Evolutionary conservation across 2,888 invertebrate species (phyloP).

Genomic region (Eupithecia insigniata): DNA sequence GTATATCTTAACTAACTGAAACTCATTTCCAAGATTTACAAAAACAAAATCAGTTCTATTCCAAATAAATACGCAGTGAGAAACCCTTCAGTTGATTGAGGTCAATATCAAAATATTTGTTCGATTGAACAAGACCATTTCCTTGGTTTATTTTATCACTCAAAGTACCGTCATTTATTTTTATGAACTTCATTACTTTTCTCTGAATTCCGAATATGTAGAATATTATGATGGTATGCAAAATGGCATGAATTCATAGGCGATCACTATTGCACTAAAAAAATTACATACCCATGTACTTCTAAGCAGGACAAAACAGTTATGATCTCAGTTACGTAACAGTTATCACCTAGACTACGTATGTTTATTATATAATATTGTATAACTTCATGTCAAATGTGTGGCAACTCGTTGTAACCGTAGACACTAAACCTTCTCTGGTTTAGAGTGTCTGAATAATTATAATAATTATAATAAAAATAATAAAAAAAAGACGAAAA

Average conservation of each 20-base stretch:
- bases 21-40: neutral
- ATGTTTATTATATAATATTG: no score
- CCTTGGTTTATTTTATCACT: conserved; percentile 12
- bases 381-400: no score
- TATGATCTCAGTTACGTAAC: no score
- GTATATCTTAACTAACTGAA: neutral
- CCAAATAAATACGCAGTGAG: neutral
- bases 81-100: conserved; percentile 17
- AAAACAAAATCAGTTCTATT: neutral
- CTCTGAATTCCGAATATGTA: conserved; percentile 1
- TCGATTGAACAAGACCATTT: conserved; percentile 8
- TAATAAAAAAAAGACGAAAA: no score
- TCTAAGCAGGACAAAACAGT: no score
- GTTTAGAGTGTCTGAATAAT: no score
- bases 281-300: no score
- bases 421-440: no score
- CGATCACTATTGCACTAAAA: no score
- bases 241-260: neutral
- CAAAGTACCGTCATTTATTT: conserved; percentile 10
- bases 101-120: conserved; percentile 25
- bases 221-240: neutral
- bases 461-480: no score
- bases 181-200: conserved; percentile 2
- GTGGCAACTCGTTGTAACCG: no score
- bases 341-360: no score